Evolutionary conservation across 1,140 invertebrate genomes (phyloP).

Genomic region (Chrysoperla carnea): DNA sequence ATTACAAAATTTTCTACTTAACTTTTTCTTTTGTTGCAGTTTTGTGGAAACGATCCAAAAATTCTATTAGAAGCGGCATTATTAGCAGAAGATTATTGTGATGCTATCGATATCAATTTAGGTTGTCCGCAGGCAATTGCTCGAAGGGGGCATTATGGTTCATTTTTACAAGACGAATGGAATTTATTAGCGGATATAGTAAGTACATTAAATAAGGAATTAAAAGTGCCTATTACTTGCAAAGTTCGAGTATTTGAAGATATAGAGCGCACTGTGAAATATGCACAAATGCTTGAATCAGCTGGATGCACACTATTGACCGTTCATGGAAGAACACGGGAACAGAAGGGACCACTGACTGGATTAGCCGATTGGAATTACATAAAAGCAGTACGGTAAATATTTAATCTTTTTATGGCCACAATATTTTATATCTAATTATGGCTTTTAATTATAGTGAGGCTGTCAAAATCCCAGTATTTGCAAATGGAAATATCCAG

Average conservation of each 20-base stretch:
- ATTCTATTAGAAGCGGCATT: conserved; percentile 72
- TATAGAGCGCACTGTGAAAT: conserved; percentile 72
- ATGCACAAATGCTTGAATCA: conserved; percentile 87
- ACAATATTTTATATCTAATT: not conserved
- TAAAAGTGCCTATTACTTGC: conserved; percentile 81
- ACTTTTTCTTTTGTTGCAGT: conserved; percentile 34
- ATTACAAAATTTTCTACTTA: not conserved
- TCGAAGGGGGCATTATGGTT: conserved; percentile 71
- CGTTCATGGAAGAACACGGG: conserved; percentile 88
- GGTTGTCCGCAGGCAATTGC: conserved; percentile 95
- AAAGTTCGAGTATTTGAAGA: conserved; percentile 88
- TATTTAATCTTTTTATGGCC: conserved; percentile 6
- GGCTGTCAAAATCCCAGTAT: conserved; percentile 76
- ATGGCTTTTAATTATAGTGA: conserved; percentile 33
- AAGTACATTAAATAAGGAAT: conserved; percentile 38
- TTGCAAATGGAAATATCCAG: conserved; percentile 97
- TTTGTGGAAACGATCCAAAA: conserved; percentile 92
- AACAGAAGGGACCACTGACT: conserved; percentile 89
- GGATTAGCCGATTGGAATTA: conserved; percentile 90
- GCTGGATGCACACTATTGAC: conserved; percentile 86
- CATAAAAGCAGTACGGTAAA: conserved; percentile 77
- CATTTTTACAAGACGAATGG: conserved; percentile 95
- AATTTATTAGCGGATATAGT: conserved; percentile 63
- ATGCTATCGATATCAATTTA: conserved; percentile 95
- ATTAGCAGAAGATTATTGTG: conserved; percentile 72